Evolutionary conservation across 2,113 vertebrate species (phyloP).

Genomic region (Hypanus sabinus): DNA sequence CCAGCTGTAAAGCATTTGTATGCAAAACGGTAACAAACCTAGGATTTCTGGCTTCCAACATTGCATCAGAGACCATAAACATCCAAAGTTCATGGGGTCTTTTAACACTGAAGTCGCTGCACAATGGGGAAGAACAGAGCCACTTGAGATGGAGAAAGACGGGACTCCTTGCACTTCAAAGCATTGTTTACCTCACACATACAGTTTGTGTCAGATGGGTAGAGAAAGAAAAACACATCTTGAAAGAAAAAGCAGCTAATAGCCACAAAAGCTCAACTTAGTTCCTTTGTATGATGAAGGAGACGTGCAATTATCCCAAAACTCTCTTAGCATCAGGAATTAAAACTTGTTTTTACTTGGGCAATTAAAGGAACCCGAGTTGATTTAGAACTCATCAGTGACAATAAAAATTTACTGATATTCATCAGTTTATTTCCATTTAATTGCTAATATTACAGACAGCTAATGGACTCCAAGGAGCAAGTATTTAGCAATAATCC

Average conservation of each 20-base stretch:
- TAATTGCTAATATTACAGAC: not conserved
- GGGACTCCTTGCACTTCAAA: not conserved
- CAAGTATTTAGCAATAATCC: not conserved
- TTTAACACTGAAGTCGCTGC: not conserved
- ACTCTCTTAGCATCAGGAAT: too few relatives aligned
- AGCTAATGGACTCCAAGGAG: not conserved
- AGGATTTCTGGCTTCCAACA: not conserved
- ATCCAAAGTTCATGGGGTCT: not conserved
- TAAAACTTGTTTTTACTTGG: too few relatives aligned
- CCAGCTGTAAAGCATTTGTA: not conserved
- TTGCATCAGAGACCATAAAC: not conserved
- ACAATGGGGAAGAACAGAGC: not conserved
- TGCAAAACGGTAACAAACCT: not conserved
- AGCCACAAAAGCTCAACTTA: too few relatives aligned
- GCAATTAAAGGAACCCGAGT: not conserved
- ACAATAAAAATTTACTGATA: not conserved
- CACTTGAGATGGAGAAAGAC: not conserved
- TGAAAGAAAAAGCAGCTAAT: too few relatives aligned
- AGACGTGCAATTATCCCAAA: too few relatives aligned
- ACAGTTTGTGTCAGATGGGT: too few relatives aligned
- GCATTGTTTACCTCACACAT: too few relatives aligned
- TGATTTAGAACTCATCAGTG: not conserved
- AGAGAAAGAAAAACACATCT: too few relatives aligned
- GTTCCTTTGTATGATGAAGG: too few relatives aligned
- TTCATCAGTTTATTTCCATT: not conserved